A percentile compares a stretch with the other conserved stretches of the same genome.
Conservation (phyloP, 2,113 vertebrate genomes). For the Morone chrysops region DNA sequence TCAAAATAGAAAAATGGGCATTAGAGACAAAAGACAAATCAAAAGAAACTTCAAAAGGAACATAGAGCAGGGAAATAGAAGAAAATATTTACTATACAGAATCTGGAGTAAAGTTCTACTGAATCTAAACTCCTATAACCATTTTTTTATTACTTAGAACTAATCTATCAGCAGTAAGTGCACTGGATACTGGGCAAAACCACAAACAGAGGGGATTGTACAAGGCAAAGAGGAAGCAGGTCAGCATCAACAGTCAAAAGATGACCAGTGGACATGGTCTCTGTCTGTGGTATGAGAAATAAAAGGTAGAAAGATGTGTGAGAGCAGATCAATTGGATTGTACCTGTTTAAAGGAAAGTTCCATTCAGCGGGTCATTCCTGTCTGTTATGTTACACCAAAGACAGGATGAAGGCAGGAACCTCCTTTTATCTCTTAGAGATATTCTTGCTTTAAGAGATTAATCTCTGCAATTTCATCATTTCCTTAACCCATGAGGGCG, state of each 20-base stretch:
- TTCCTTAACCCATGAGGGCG: neutral
- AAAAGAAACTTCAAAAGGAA: neutral
- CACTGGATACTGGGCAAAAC: neutral
- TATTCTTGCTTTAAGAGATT: conserved; percentile 21
- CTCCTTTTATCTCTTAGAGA: conserved; percentile 23
- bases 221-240: neutral
- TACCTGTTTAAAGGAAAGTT: conserved; percentile 19
- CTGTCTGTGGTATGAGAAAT: conserved; percentile 6
- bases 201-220: neutral
- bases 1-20: neutral
- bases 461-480: conserved; percentile 6
- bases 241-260: conserved; percentile 8
- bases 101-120: neutral
- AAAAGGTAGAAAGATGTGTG: conserved; percentile 1
- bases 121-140: neutral
- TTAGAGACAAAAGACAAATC: conserved; percentile 1
- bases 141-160: neutral
- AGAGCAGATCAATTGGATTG: conserved; percentile 16
- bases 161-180: neutral
- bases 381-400: conserved; percentile 35
- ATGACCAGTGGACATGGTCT: neutral
- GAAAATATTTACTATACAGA: too few relatives aligned
- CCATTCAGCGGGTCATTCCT: neutral
- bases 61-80: neutral
- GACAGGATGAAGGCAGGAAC: neutral